These are phyloP conservation scores for Artemia sinica DNA, from an alignment of 2,888 invertebrate genomes.

Conservation along the genomic window DNA sequence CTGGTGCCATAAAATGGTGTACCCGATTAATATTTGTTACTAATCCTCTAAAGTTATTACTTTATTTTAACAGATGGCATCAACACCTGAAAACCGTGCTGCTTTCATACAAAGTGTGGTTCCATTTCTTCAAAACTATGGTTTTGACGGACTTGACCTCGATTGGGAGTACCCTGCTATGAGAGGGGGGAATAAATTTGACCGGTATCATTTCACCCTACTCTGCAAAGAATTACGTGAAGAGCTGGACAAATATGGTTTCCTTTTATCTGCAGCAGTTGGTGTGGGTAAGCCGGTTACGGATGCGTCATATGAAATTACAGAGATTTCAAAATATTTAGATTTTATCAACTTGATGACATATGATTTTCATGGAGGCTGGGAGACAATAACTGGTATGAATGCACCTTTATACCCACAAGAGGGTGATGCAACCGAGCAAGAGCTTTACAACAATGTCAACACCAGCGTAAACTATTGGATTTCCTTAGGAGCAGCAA, in stretches of 20 bases:
- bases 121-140: constrained; percentile 23
- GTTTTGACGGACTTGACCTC: constrained; percentile 30
- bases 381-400: constrained; percentile 45
- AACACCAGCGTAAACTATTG: constrained; percentile 37
- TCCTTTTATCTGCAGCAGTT: constrained; percentile 29
- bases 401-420: constrained; percentile 45
- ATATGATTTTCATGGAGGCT: constrained; percentile 52
- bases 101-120: constrained; percentile 23
- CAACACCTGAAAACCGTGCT: constrained; percentile 32
- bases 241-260: constrained; percentile 28
- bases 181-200: constrained; percentile 34
- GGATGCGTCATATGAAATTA: constrained; percentile 29
- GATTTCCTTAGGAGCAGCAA: constrained; percentile 39
- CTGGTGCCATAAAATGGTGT: too few relatives aligned
- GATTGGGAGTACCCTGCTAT: constrained; percentile 42
- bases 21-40: too few relatives aligned
- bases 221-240: constrained; percentile 28
- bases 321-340: constrained; percentile 21
- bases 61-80: constrained; percentile 31
- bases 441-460: constrained; percentile 26
- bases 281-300: constrained; percentile 29
- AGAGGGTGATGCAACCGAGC: constrained; percentile 22
- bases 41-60: too few relatives aligned
- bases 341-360: constrained; percentile 53
- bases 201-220: constrained; percentile 27